These are phyloP conservation scores for Maniola jurtina DNA, from an alignment of 1,140 invertebrate species.

Conservation along the genomic window DNA sequence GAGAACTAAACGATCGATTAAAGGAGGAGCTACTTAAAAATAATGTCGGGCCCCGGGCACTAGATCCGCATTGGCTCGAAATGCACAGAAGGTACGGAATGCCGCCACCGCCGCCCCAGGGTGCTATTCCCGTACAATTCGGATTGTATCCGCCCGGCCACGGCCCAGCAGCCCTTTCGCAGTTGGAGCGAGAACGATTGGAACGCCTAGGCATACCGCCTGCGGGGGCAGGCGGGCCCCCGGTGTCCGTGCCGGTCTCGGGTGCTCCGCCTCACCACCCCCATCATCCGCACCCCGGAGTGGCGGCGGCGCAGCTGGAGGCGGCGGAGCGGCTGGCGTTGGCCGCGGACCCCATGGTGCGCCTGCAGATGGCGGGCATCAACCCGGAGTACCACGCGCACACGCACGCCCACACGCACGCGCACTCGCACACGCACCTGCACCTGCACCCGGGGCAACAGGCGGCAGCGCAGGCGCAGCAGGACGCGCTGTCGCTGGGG, in stretches of 20 bases:
- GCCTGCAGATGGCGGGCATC: constrained; percentile 92
- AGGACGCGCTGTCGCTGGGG: constrained; percentile 78
- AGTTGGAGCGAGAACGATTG: constrained; percentile 92
- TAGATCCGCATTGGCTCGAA: constrained; percentile 96
- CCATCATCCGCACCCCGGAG: constrained; percentile 78
- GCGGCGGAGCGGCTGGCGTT: constrained; percentile 72
- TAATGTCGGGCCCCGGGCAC: constrained; percentile 79
- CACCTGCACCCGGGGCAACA: constrained; percentile 92
- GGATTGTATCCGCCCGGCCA: constrained; percentile 82
- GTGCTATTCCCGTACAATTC: constrained; percentile 80
- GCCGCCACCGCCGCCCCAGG: constrained; percentile 68
- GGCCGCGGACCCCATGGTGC: constrained; percentile 80
- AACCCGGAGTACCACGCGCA: constrained; percentile 90
- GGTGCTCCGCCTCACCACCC: constrained; percentile 62
- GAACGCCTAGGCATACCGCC: constrained; percentile 88
- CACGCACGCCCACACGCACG: constrained; percentile 88
- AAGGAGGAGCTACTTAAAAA: constrained; percentile 91
- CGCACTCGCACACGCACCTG: constrained; percentile 94
- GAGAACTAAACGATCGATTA: constrained; percentile 89
- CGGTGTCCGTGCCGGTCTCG: constrained; percentile 74
- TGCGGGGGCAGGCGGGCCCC: constrained; percentile 68
- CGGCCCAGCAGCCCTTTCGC: constrained; percentile 84
- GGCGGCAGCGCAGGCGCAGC: constrained; percentile 84
- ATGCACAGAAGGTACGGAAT: constrained; percentile 85
- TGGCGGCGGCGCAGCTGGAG: constrained; percentile 80